These are phyloP conservation scores for Tachysurus vachellii DNA, from an alignment of 2,113 vertebrate species.

Conservation along the genomic window DNA sequence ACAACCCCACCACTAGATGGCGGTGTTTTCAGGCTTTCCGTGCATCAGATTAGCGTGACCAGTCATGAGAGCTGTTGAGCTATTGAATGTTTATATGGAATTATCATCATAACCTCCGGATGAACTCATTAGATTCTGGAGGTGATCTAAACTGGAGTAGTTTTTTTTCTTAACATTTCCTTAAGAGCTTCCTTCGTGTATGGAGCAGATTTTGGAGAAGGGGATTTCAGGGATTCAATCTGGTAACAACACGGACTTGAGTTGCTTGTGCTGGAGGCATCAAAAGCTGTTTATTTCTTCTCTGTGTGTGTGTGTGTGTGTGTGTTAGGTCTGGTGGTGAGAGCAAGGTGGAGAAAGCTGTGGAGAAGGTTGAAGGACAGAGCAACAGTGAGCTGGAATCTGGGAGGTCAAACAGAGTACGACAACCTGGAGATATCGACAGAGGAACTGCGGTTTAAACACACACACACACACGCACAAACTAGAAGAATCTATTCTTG, in stretches of 20 bases:
- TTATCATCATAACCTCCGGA: background rate
- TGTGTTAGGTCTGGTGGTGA: conserved; percentile 78
- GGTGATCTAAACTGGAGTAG: background rate
- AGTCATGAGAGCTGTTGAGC: background rate
- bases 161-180: background rate
- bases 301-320: conserved; percentile 5
- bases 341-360: conserved; percentile 77
- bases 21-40: background rate
- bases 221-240: background rate
- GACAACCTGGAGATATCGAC: conserved; percentile 75
- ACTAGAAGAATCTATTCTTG: background rate
- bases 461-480: background rate
- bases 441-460: conserved; percentile 83
- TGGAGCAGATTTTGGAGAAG: background rate
- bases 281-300: too few relatives aligned
- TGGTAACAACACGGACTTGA: too few relatives aligned
- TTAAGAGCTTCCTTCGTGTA: background rate
- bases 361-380: conserved; percentile 75
- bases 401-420: conserved; percentile 68
- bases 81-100: background rate
- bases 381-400: conserved; percentile 73
- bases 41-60: background rate
- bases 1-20: background rate
- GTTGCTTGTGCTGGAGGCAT: too few relatives aligned
- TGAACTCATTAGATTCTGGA: background rate